phyloP scores from a whole-genome alignment of 2,113 vertebrate species.

The Myiozetetes cayanensis region DNA sequence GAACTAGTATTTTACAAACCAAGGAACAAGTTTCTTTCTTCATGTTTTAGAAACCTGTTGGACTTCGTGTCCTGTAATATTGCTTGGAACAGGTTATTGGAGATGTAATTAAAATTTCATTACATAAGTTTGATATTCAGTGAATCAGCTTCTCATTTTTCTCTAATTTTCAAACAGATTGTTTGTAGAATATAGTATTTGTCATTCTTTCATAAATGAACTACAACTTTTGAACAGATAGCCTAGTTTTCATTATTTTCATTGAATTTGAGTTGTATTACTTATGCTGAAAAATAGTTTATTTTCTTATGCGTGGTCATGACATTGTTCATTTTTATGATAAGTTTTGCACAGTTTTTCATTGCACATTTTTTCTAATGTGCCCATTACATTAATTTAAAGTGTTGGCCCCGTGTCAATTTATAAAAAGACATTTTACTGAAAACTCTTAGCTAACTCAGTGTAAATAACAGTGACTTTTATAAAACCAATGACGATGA shows the following conservation, averaged over 20 bases:
- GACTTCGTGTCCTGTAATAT: not conserved
- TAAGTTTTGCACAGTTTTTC: not conserved
- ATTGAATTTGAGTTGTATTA: not conserved
- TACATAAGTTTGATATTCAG: not conserved
- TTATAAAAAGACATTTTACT: not conserved
- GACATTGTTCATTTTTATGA: not conserved
- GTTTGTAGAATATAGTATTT: not conserved
- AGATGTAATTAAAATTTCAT: not conserved
- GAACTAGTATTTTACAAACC: not conserved
- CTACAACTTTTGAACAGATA: not conserved
- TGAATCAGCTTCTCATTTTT: not conserved
- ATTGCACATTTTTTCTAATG: not conserved
- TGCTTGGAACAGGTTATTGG: not conserved
- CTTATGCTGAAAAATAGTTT: not conserved
- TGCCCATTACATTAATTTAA: not conserved
- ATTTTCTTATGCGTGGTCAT: fast-evolving
- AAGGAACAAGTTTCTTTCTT: not conserved
- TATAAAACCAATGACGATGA: not conserved
- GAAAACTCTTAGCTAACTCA: not conserved
- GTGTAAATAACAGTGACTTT: not conserved
- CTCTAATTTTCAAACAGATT: not conserved
- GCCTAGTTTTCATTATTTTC: not conserved
- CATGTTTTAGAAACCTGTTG: not conserved
- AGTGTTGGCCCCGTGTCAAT: not conserved
- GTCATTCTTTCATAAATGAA: not conserved